Evolutionary conservation across 2,797 vertebrate species (phyloP), one percentile per base, ranked within the genome.

Genomic region (Clarias laeviceps): DNA sequence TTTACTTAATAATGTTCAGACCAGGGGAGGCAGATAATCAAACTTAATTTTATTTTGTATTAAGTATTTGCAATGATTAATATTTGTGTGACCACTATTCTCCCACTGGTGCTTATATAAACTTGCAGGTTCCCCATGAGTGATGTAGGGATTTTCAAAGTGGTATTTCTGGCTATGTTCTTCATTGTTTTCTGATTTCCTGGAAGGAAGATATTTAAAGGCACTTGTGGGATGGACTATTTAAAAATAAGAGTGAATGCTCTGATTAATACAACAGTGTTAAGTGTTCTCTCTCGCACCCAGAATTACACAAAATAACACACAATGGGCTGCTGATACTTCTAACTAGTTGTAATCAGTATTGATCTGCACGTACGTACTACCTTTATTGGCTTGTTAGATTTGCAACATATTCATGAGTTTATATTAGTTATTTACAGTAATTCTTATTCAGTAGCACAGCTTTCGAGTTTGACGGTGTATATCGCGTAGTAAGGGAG

Each of bases 231-330:
- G 27, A 34, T 54, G 32, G 69, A 32, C 59, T 84, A 81, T 87
- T 87, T 87, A 68, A 83, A 80, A 86, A 83, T 76, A 84, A 84
- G 68, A 87, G 68, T n/a, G 40, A 50, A 34, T 87, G 82, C 61
- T 87, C 72, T 80, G 61, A 80, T 61, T 73, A 83, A 32, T 18
- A 40, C 6, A 4, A 11, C 61, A 18, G 82, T 84, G 32, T 68
- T 66, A 11, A 24, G 66, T 72, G 27, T 79, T 37, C 6, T 87
- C 56, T 27, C 7, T 37, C 29, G 34, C 50, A 68, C 11, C 37
- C 37, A 15, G 6, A 34, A 11, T 69, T 82, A 27, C 32, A 61
- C 56, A 59, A 24, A 82, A 18, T 40, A 7, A 37, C 14, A 72
- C 54, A 82, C 20, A 37, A 22, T 27, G 0, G 5, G 32, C 7